A percentile compares a stretch with the other conserved stretches of the same genome.
Conservation (phyloP, 2,888 invertebrate species). For the Cabera pusaria region DNA sequence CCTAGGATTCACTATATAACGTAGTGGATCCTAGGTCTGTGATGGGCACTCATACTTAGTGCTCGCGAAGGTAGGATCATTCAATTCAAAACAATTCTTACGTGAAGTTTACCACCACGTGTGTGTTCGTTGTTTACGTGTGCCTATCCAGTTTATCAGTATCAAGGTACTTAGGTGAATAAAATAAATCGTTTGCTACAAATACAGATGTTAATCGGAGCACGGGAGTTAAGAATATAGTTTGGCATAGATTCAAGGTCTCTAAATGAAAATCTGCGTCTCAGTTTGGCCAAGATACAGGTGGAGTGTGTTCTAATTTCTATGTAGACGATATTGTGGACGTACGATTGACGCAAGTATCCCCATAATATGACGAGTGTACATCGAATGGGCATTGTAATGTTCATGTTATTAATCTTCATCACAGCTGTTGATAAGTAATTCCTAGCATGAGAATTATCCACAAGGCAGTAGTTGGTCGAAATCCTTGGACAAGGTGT, state of each 20-base stretch:
- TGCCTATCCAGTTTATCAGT: too few species aligned
- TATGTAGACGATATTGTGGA: conserved; percentile 41
- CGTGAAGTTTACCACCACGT: too few species aligned
- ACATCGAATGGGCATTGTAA: conserved; percentile 1
- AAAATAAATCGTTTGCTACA: conserved; percentile 53
- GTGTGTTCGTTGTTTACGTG: too few species aligned
- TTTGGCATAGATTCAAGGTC: conserved; percentile 81
- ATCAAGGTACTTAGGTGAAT: too few species aligned
- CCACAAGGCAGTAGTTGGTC: too few species aligned
- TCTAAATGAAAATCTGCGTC: conserved; percentile 68
- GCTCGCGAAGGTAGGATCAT: too few species aligned
- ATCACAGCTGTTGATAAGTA: too few species aligned
- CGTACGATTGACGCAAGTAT: conserved; percentile 54
- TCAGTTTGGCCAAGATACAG: conserved; percentile 69
- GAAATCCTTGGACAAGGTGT: conserved; percentile 18
- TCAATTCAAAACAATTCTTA: too few species aligned
- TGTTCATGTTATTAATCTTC: conserved; percentile 4
- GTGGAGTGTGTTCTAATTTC: conserved; percentile 38
- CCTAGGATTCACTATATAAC: too few species aligned
- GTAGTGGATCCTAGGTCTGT: too few species aligned
- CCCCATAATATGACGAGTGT: background rate
- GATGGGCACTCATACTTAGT: too few species aligned
- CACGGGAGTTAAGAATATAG: conserved; percentile 56
- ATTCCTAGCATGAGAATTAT: too few species aligned
- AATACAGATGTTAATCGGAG: conserved; percentile 51